phyloP scores from a whole-genome alignment of 2,888 invertebrate species.

The Biston betularia region DNA sequence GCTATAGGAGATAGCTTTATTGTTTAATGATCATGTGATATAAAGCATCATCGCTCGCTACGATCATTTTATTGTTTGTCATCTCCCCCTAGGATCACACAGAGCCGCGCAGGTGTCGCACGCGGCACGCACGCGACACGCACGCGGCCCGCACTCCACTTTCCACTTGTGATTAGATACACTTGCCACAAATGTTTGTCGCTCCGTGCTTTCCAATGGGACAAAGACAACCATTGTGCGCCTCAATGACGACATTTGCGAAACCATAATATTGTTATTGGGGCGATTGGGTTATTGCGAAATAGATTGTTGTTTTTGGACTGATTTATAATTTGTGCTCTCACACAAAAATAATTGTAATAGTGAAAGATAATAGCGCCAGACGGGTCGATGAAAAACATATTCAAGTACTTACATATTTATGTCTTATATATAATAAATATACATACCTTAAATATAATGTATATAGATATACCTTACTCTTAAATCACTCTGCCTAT shows the following conservation, averaged over 20 bases:
- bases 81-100: conserved; percentile 45
- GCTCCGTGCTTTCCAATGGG: conserved; percentile 61
- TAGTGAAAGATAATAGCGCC: neutral
- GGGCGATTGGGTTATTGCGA: conserved; percentile 41
- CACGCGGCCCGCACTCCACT: conserved; percentile 53
- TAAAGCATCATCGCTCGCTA: conserved; percentile 20
- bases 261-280: conserved; percentile 67
- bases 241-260: conserved; percentile 58
- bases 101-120: conserved; percentile 58
- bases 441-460: too few species aligned
- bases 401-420: too few species aligned
- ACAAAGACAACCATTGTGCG: conserved; percentile 65
- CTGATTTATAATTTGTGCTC: conserved; percentile 21
- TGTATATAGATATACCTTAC: too few species aligned
- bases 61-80: conserved; percentile 17
- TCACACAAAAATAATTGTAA: conserved; percentile 2
- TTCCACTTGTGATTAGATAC: conserved; percentile 67
- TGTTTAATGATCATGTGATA: conserved; percentile 15
- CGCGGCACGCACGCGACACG: conserved; percentile 57
- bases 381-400: too few species aligned
- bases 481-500: too few species aligned
- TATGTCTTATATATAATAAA: too few species aligned
- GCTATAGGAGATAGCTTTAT: conserved; percentile 30
- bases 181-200: conserved; percentile 78
- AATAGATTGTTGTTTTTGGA: conserved; percentile 28